A percentile compares a stretch with the other conserved stretches of the same genome.
phyloP scores from a whole-genome alignment of 2,113 vertebrate genomes.

The Daphoenositta chrysoptera region DNA sequence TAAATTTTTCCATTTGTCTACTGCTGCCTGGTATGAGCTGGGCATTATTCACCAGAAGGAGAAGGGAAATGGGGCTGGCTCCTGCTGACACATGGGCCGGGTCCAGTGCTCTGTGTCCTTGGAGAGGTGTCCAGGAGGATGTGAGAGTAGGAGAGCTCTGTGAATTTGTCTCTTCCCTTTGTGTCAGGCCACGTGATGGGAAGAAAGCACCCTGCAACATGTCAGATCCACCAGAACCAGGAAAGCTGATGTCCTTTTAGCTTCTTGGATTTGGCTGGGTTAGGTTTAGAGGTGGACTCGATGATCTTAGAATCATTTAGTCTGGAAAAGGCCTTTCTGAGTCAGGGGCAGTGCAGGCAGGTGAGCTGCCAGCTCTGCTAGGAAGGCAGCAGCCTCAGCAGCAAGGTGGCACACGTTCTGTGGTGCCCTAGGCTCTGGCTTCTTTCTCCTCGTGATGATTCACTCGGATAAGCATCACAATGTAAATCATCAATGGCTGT shows the following conservation, averaged over 20 bases:
- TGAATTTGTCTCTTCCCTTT: background rate
- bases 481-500: background rate
- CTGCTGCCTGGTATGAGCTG: background rate
- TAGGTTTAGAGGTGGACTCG: background rate
- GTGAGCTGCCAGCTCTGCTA: background rate
- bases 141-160: accelerated
- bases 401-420: background rate
- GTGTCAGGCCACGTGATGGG: background rate
- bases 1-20: constrained; percentile 17
- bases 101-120: background rate
- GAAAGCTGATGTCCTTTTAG: background rate
- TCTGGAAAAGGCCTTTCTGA: background rate
- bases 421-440: background rate
- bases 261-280: background rate
- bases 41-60: background rate
- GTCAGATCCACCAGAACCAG: background rate
- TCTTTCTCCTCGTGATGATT: background rate
- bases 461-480: background rate
- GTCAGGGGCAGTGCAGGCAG: background rate
- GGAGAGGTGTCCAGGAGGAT: background rate
- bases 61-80: background rate
- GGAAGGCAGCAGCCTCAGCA: background rate
- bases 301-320: background rate
- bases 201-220: background rate
- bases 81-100: background rate